phyloP scores from a whole-genome alignment of 2,888 invertebrate species.

The Drosophila kambysellisi region DNA sequence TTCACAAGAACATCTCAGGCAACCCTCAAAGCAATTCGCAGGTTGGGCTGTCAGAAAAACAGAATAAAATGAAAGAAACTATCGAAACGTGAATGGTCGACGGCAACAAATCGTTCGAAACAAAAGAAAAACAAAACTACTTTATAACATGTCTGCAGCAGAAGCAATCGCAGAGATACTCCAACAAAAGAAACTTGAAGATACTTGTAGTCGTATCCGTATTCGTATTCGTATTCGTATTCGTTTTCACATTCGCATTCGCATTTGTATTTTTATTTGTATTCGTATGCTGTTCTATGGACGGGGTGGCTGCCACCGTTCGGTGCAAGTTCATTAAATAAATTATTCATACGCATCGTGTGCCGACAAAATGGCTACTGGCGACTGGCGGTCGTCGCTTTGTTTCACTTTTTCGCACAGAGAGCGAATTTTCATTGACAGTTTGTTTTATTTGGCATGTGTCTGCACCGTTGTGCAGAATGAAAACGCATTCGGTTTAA shows the following conservation, averaged over 20 bases:
- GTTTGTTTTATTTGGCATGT: constrained; percentile 69
- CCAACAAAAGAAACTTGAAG: constrained; percentile 47
- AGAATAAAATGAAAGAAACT: constrained; percentile 53
- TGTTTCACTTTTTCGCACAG: constrained; percentile 63
- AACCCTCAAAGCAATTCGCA: constrained; percentile 46
- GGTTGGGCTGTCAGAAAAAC: constrained; percentile 64
- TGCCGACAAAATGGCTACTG: constrained; percentile 78
- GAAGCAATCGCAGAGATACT: constrained; percentile 50
- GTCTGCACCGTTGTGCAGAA: constrained; percentile 71
- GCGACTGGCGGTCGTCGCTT: constrained; percentile 68
- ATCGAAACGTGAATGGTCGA: constrained; percentile 61
- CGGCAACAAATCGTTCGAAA: constrained; percentile 71
- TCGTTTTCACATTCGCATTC: constrained; percentile 8
- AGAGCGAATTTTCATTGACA: constrained; percentile 60
- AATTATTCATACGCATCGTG: constrained; percentile 83
- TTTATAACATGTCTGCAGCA: constrained; percentile 72
- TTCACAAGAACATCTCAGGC: neutral
- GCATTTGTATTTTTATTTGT: constrained; percentile 25
- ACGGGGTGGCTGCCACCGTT: constrained; percentile 20
- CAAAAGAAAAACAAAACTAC: constrained; percentile 72
- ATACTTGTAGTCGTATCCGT: constrained; percentile 34
- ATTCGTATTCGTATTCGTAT: constrained; percentile 16
- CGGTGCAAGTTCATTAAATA: constrained; percentile 82
- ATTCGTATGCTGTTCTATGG: constrained; percentile 33
- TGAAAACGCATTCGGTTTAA: constrained; percentile 83